These are phyloP conservation scores for Theonella swinhoei DNA, from an alignment of 37 sponge, comb jelly and placozoan species.

Conservation along the genomic window DNA sequence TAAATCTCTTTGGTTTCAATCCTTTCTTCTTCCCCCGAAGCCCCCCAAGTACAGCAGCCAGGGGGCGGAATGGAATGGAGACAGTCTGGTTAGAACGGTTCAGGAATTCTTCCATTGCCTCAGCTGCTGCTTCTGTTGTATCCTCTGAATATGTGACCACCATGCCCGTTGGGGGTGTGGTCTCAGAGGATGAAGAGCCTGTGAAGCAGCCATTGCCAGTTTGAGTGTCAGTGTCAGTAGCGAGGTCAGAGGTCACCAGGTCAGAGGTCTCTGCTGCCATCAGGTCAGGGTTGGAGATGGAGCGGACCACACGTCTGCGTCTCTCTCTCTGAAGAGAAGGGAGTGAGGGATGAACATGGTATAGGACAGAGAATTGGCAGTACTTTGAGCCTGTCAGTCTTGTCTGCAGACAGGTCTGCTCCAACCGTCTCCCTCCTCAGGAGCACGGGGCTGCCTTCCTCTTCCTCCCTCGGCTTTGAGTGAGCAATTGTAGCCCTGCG, in stretches of 20 bases:
- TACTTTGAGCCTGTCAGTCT: background rate
- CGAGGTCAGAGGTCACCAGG: background rate
- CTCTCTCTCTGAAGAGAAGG: background rate
- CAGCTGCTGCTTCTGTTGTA: background rate
- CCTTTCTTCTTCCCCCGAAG: background rate
- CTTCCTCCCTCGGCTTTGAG: background rate
- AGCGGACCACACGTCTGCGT: conserved; percentile 1
- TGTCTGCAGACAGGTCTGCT: background rate
- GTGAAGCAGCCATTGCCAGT: background rate
- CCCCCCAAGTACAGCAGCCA: background rate
- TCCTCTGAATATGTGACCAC: conserved; percentile 1
- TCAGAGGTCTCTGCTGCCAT: background rate
- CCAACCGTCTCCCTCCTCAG: background rate
- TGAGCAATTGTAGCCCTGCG: background rate
- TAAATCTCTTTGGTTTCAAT: background rate
- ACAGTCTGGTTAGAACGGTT: background rate
- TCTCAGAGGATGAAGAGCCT: background rate
- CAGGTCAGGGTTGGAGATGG: conserved; percentile 44
- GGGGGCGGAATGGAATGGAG: background rate
- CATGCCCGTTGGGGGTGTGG: background rate
- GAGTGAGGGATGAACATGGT: background rate
- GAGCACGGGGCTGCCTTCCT: background rate
- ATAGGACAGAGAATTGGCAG: background rate
- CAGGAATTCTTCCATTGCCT: background rate
- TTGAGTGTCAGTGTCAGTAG: background rate